A percentile compares a stretch with the other conserved stretches of the same genome.
phyloP scores from a whole-genome alignment of 2,113 vertebrate genomes.

The Ctenodactylus gundi region DNA sequence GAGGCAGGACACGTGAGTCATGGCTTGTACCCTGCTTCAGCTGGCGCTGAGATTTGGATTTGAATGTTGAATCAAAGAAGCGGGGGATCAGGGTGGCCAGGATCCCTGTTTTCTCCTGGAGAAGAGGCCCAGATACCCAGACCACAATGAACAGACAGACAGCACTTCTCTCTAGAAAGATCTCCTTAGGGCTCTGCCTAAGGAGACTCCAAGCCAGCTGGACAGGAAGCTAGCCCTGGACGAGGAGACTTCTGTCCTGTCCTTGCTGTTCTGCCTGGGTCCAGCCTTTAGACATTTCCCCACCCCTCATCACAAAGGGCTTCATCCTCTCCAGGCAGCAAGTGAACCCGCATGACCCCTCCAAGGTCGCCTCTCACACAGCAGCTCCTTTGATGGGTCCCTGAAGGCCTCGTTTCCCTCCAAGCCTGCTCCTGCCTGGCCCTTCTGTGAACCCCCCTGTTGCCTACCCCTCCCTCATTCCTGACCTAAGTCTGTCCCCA shows the following conservation, averaged over 20 bases:
- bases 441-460: background rate
- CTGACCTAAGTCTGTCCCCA: background rate
- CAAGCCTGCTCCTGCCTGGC: constrained; percentile 5
- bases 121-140: background rate
- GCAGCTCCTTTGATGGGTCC: constrained; percentile 49
- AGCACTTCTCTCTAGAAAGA: background rate
- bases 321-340: background rate
- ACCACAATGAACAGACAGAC: background rate
- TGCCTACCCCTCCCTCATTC: background rate
- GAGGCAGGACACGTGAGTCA: too few species aligned
- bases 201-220: background rate
- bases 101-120: background rate
- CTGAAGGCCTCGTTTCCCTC: constrained; percentile 40
- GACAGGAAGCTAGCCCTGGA: background rate
- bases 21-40: background rate
- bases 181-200: background rate
- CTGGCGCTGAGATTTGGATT: background rate
- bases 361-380: constrained; percentile 35
- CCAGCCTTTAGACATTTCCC: background rate
- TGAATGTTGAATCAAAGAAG: background rate
- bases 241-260: background rate
- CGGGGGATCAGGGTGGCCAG: background rate
- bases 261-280: background rate
- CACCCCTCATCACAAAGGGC: background rate
- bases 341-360: background rate